These are phyloP conservation scores for Synanthedon vespiformis DNA, from an alignment of 2,888 invertebrate genomes.

Conservation along the genomic window DNA sequence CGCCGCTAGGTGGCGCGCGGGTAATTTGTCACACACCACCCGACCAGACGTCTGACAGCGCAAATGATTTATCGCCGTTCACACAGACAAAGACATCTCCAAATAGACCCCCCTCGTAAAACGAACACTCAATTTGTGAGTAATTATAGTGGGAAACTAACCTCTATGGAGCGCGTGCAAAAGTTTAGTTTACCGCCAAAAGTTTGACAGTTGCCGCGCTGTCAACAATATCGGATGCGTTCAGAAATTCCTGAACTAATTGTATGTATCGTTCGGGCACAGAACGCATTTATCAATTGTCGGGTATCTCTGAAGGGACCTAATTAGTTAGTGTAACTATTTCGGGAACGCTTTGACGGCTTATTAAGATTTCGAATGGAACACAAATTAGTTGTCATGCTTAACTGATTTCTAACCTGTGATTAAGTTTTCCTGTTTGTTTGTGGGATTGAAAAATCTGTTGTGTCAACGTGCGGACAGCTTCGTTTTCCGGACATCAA, in stretches of 20 bases:
- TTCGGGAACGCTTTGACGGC: constrained; percentile 65
- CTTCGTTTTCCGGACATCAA: constrained; percentile 61
- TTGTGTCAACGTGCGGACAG: constrained; percentile 43
- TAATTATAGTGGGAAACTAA: constrained; percentile 45
- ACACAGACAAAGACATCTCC: constrained; percentile 52
- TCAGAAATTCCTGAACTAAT: constrained; percentile 59
- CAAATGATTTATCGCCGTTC: constrained; percentile 56
- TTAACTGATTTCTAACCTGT: constrained; percentile 49
- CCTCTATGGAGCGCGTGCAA: constrained; percentile 33
- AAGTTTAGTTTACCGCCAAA: constrained; percentile 48
- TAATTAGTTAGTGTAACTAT: constrained; percentile 61
- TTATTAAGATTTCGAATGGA: constrained; percentile 68
- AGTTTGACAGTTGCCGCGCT: constrained; percentile 34
- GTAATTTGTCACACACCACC: constrained; percentile 60
- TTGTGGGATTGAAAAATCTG: constrained; percentile 40
- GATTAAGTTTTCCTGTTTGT: constrained; percentile 12
- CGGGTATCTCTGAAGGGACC: constrained; percentile 44
- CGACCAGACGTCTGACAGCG: constrained; percentile 45
- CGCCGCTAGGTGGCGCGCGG: constrained; percentile 39
- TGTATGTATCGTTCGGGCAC: constrained; percentile 55
- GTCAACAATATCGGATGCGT: constrained; percentile 37
- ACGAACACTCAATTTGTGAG: constrained; percentile 54
- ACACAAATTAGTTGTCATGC: constrained; percentile 66
- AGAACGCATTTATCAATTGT: constrained; percentile 67
- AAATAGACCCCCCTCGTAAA: constrained; percentile 51